phyloP scores from a whole-genome alignment of 2,113 vertebrate genomes.

The Anolis carolinensis region DNA sequence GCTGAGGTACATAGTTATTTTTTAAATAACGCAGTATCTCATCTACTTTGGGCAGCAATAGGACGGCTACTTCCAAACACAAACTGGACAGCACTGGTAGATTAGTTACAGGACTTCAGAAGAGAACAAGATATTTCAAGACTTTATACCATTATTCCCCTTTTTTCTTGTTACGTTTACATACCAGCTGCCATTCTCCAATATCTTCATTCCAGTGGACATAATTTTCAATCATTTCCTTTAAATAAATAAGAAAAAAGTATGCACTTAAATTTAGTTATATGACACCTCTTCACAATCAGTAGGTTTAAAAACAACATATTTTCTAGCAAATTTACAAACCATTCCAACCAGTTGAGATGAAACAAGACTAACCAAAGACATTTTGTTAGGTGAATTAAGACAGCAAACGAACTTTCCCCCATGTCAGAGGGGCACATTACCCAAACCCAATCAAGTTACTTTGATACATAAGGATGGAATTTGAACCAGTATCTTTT shows the following conservation, averaged over 20 bases:
- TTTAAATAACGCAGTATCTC: too few relatives aligned
- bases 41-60: too few relatives aligned
- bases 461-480: not conserved
- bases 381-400: not conserved
- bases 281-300: not conserved
- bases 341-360: not conserved
- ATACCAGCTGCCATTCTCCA: conserved; percentile 97
- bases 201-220: conserved; percentile 99
- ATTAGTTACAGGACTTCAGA: not conserved
- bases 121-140: not conserved
- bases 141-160: not conserved
- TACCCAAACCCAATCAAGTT: not conserved
- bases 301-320: not conserved
- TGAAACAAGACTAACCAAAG: not conserved
- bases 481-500: not conserved
- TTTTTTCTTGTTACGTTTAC: conserved; percentile 34
- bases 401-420: not conserved
- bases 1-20: too few relatives aligned
- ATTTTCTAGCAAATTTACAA: not conserved
- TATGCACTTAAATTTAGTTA: not conserved
- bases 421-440: not conserved
- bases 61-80: too few relatives aligned
- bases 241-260: conserved; percentile 36
- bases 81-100: not conserved
- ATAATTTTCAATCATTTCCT: conserved; percentile 99